phyloP scores from a whole-genome alignment of 2,113 vertebrate genomes.

The Turnix velox region DNA sequence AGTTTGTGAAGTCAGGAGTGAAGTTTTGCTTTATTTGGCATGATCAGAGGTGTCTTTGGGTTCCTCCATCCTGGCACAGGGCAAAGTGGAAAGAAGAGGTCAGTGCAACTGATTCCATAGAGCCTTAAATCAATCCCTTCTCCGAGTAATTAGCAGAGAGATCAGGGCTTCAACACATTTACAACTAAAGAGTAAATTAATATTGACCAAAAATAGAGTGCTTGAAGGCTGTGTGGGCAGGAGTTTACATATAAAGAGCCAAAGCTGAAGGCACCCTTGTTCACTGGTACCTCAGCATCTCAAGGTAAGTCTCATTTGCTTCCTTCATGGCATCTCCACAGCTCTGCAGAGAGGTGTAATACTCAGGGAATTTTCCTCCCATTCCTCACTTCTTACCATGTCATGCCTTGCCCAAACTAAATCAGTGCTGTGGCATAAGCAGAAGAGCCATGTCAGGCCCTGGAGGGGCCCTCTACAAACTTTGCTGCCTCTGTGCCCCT shows the following conservation, averaged over 20 bases:
- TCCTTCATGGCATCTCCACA: neutral
- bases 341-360: neutral
- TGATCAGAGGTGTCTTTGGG: neutral
- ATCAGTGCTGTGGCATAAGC: neutral
- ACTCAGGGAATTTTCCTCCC: neutral
- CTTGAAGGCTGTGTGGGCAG: conserved; percentile 41
- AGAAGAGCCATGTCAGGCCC: neutral
- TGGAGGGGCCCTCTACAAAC: neutral
- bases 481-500: neutral
- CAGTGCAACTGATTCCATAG: conserved; percentile 57
- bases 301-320: conserved; percentile 35
- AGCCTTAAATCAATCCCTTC: conserved; percentile 36
- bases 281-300: conserved; percentile 18
- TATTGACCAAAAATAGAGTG: conserved; percentile 63
- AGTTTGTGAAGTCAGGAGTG: neutral
- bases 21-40: conserved; percentile 6
- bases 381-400: neutral
- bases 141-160: conserved; percentile 55
- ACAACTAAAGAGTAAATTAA: conserved; percentile 60
- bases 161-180: conserved; percentile 65
- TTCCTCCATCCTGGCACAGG: conserved; percentile 20
- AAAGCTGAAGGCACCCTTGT: neutral
- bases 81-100: conserved; percentile 32
- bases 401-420: neutral
- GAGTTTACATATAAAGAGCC: conserved; percentile 30